These are phyloP conservation scores for Grallaria varia DNA, from an alignment of 2,113 vertebrate species.

Conservation along the genomic window DNA sequence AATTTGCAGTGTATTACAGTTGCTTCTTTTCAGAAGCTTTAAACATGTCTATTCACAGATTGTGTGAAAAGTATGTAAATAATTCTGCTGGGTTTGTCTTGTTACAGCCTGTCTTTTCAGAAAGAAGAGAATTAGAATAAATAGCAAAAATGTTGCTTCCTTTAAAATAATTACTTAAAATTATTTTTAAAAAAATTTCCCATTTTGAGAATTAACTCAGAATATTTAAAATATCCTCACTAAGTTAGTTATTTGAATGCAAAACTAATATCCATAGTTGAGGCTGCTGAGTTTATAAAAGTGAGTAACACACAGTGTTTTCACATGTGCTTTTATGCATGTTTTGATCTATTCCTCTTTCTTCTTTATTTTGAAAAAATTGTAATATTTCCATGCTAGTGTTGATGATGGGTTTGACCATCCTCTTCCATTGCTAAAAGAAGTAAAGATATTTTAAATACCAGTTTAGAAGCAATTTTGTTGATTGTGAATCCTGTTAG, in stretches of 20 bases:
- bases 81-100: conserved; percentile 19
- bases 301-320: neutral
- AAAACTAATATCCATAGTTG: neutral
- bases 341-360: neutral
- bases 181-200: too few species aligned
- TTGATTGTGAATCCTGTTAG: neutral
- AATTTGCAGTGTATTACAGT: conserved; percentile 31
- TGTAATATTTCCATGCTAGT: neutral
- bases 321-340: neutral
- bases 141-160: neutral
- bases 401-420: neutral
- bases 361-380: neutral
- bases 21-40: conserved; percentile 28
- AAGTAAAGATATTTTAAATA: neutral
- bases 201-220: neutral
- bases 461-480: neutral
- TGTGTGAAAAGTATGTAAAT: conserved; percentile 20
- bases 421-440: neutral
- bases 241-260: neutral
- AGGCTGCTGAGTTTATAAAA: neutral
- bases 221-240: neutral
- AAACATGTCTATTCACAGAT: neutral
- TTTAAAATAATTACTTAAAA: conserved; percentile 10
- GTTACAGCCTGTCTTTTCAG: neutral
- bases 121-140: conserved; percentile 7